Conservation (phyloP, 2,113 vertebrate species). For the Pavo muticus region DNA sequence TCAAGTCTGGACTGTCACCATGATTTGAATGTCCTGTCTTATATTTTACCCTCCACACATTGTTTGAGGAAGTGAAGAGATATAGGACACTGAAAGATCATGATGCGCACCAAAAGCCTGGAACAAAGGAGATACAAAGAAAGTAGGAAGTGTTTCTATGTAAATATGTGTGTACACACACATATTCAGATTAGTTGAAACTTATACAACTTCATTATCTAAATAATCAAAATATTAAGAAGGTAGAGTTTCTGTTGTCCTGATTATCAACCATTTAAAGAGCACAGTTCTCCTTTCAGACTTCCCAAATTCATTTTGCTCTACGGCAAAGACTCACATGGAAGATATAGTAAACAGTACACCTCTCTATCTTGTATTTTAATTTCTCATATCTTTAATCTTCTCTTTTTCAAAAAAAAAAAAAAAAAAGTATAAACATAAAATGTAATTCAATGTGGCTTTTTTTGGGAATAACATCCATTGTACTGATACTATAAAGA, state of each 20-base stretch:
- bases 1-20: background rate
- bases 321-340: background rate
- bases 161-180: background rate
- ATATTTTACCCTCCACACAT: rapidly evolving
- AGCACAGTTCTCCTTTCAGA: background rate
- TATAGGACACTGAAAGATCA: background rate
- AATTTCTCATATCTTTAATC: background rate
- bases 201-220: background rate
- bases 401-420: background rate
- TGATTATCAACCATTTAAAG: background rate
- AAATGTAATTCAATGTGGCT: background rate
- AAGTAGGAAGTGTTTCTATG: background rate
- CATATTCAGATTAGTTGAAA: rapidly evolving
- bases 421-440: background rate
- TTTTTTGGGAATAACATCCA: background rate
- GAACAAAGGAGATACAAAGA: background rate
- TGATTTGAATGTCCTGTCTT: background rate
- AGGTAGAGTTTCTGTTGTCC: background rate
- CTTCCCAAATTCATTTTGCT: background rate
- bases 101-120: background rate
- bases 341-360: background rate
- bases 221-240: background rate
- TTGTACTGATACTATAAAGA: background rate
- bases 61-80: background rate
- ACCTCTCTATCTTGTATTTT: background rate